Evolutionary conservation across 2,797 vertebrate genomes (phyloP).

Genomic region (Kryptopterus vitreolus): DNA sequence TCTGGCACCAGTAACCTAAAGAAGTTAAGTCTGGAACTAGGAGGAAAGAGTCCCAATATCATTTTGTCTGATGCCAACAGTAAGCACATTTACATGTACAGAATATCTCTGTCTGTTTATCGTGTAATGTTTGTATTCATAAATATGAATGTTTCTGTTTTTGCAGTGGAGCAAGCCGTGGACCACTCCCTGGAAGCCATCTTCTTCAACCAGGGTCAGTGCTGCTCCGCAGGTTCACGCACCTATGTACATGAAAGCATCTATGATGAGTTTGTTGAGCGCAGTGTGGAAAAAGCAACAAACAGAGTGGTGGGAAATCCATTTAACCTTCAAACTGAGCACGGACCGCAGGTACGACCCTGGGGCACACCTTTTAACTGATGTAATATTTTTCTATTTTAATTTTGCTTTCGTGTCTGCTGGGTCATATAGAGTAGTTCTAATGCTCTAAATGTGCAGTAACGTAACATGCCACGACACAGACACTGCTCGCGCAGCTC

Average conservation of each 20-base stretch:
- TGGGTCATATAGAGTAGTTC: not conserved
- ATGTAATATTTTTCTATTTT: not conserved
- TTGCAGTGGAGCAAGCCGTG: slow-evolving; percentile 88
- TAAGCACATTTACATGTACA: too few species aligned
- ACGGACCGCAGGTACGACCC: slow-evolving; percentile 87
- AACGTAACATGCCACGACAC: too few species aligned
- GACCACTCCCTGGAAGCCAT: slow-evolving; percentile 91
- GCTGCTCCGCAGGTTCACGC: slow-evolving; percentile 89
- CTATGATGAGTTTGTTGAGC: slow-evolving; percentile 89
- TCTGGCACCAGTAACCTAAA: slow-evolving; percentile 91
- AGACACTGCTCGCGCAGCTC: too few species aligned
- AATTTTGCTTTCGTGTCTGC: not conserved
- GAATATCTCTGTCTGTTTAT: too few species aligned
- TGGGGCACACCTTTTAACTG: not conserved
- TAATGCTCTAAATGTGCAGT: too few species aligned
- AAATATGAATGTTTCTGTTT: not conserved
- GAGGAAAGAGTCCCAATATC: slow-evolving; percentile 96
- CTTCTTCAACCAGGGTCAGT: slow-evolving; percentile 99
- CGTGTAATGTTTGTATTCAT: not conserved
- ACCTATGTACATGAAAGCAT: slow-evolving; percentile 89
- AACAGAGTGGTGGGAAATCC: slow-evolving; percentile 89
- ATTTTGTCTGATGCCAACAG: slow-evolving; percentile 90
- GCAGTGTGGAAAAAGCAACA: slow-evolving; percentile 83
- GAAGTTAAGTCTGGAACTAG: slow-evolving; percentile 92
- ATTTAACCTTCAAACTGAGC: slow-evolving; percentile 87